A percentile compares a stretch with the other conserved stretches of the same genome.
These are phyloP conservation scores for Nemotelus nigrinus DNA, from an alignment of 2,888 invertebrate species.

Conservation along the genomic window DNA sequence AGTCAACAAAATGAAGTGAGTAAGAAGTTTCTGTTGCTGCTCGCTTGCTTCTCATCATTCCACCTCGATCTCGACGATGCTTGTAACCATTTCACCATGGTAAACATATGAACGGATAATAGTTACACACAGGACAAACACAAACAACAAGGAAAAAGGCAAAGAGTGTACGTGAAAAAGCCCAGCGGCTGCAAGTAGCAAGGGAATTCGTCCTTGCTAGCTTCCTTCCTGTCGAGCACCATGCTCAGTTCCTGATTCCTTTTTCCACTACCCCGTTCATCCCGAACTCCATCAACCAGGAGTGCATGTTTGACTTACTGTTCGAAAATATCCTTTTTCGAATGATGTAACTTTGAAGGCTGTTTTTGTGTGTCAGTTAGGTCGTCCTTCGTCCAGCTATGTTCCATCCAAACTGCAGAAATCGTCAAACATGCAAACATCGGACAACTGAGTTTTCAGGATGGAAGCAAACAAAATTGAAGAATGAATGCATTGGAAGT, in stretches of 20 bases:
- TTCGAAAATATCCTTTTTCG: constrained; percentile 13
- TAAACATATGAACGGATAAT: constrained; percentile 26
- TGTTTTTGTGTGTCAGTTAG: background rate
- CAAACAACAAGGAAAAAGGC: background rate
- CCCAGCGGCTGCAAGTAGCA: background rate
- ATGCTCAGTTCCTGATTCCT: background rate
- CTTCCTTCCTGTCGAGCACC: constrained; percentile 1
- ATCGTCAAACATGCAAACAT: constrained; percentile 34
- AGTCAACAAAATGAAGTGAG: constrained; percentile 4
- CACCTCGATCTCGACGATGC: constrained; percentile 8
- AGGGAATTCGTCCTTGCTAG: constrained; percentile 16
- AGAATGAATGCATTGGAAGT: constrained; percentile 6
- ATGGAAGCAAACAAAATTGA: constrained; percentile 21
- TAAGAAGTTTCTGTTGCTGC: constrained; percentile 30
- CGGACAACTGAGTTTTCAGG: background rate
- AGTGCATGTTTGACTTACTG: constrained; percentile 28
- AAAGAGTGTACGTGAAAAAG: constrained; percentile 6
- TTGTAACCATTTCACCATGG: constrained; percentile 30
- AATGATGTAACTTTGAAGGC: constrained; percentile 28
- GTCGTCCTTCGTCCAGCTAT: background rate
- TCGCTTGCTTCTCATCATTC: background rate
- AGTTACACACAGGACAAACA: constrained; percentile 2
- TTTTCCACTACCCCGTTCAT: too few species aligned
- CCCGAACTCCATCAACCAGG: background rate
- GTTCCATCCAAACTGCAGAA: background rate